phyloP scores from a whole-genome alignment of 2,797 vertebrate genomes.

The Paratrypauchen microcephalus region DNA sequence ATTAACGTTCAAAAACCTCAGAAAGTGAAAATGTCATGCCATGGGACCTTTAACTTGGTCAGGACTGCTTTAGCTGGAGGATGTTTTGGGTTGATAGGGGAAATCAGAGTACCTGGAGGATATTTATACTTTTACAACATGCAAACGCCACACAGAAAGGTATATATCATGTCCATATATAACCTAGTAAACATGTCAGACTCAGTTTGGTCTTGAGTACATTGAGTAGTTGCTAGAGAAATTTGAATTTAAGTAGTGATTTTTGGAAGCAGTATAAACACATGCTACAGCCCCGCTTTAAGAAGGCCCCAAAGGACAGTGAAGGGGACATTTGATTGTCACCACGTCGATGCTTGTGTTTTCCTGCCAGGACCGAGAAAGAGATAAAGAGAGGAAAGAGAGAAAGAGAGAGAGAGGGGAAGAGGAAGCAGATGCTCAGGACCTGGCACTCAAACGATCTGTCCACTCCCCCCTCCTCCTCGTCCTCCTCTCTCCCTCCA shows the following conservation, averaged over 20 bases:
- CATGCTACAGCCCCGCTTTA: background rate
- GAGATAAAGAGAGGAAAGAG: conserved; percentile 32
- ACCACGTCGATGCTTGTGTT: conserved; percentile 13
- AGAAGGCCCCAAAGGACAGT: conserved; percentile 3
- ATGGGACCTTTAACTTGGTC: no score
- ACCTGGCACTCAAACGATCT: conserved; percentile 57
- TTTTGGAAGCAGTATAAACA: background rate
- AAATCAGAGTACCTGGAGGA: no score
- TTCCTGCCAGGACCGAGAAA: conserved; percentile 44
- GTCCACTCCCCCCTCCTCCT: conserved; percentile 17
- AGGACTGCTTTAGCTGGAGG: no score
- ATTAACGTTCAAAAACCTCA: no score
- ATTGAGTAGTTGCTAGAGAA: background rate
- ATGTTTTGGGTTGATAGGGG: no score
- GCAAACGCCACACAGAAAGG: no score
- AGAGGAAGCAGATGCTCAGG: conserved; percentile 74
- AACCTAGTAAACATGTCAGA: no score
- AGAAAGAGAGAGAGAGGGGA: conserved; percentile 54
- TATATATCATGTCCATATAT: no score
- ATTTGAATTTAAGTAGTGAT: background rate
- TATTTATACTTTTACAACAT: no score
- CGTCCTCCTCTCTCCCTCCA: background rate
- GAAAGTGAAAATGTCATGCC: no score
- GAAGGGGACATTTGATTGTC: conserved; percentile 7
- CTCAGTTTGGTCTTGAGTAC: no score